These are phyloP conservation scores for Entomyzon cyanotis DNA, from an alignment of 2,113 vertebrate genomes.

Conservation along the genomic window DNA sequence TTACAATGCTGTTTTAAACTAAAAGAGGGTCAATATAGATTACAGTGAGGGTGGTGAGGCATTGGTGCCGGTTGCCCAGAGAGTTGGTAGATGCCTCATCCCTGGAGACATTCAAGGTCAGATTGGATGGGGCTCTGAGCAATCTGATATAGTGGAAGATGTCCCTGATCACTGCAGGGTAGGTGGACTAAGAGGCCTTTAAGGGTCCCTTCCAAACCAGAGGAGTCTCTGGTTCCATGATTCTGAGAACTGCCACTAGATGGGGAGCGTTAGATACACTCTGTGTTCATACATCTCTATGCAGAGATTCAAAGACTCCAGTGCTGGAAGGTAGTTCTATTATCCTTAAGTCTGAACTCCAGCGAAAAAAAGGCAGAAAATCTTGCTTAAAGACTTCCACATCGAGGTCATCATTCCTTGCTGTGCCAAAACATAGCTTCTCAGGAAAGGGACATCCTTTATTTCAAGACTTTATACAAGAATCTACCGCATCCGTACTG, in stretches of 20 bases:
- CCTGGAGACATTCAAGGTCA: neutral
- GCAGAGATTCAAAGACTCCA: neutral
- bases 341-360: neutral
- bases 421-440: neutral
- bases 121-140: neutral
- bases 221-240: neutral
- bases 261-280: conserved; percentile 46
- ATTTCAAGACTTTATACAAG: neutral
- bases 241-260: conserved; percentile 32
- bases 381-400: neutral
- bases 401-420: neutral
- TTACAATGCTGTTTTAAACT: neutral
- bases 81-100: neutral
- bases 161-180: neutral
- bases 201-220: neutral
- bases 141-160: neutral
- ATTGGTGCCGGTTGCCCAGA: neutral
- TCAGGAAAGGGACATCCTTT: neutral
- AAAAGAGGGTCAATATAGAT: neutral
- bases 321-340: neutral
- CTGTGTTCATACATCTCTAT: accelerated
- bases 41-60: neutral
- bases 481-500: neutral
- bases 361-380: neutral
- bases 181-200: neutral